These are phyloP conservation scores for Chelonus formosanus DNA, from an alignment of 2,888 invertebrate genomes.

Conservation along the genomic window DNA sequence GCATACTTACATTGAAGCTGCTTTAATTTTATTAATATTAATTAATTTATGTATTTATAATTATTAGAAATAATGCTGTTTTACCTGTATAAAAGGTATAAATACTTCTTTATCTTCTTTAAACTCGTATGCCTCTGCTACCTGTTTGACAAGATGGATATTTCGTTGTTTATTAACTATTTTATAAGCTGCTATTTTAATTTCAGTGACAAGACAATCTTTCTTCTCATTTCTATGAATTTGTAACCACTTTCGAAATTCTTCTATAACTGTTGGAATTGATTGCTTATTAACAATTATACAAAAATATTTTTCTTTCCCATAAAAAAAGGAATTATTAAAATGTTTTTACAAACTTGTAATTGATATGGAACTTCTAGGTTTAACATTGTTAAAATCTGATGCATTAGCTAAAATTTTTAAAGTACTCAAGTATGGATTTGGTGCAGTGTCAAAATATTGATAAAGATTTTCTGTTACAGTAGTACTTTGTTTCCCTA, in stretches of 20 bases:
- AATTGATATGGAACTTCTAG: constrained; percentile 71
- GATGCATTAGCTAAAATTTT: constrained; percentile 71
- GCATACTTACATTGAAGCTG: too few relatives aligned
- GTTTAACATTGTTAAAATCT: constrained; percentile 73
- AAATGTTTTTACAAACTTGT: constrained; percentile 54
- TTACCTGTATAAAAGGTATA: constrained; percentile 59
- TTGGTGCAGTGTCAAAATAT: constrained; percentile 67
- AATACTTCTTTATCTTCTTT: constrained; percentile 71
- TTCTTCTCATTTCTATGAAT: constrained; percentile 62
- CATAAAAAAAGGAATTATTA: constrained; percentile 1
- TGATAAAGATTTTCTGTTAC: constrained; percentile 67
- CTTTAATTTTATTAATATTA: too few relatives aligned
- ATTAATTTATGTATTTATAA: neutral
- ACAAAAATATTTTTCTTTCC: neutral
- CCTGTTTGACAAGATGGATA: constrained; percentile 71
- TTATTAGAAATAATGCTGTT: constrained; percentile 9
- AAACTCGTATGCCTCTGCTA: constrained; percentile 74
- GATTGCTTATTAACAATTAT: constrained; percentile 19
- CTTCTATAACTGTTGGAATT: constrained; percentile 59
- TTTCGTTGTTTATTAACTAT: constrained; percentile 76
- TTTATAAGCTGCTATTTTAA: constrained; percentile 79
- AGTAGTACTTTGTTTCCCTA: constrained; percentile 69
- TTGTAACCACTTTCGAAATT: constrained; percentile 61
- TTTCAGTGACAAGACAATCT: constrained; percentile 66
- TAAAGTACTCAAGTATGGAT: constrained; percentile 72